These are phyloP conservation scores for Eumerus sabulonum DNA, from an alignment of 2,888 invertebrate genomes.

Conservation along the genomic window DNA sequence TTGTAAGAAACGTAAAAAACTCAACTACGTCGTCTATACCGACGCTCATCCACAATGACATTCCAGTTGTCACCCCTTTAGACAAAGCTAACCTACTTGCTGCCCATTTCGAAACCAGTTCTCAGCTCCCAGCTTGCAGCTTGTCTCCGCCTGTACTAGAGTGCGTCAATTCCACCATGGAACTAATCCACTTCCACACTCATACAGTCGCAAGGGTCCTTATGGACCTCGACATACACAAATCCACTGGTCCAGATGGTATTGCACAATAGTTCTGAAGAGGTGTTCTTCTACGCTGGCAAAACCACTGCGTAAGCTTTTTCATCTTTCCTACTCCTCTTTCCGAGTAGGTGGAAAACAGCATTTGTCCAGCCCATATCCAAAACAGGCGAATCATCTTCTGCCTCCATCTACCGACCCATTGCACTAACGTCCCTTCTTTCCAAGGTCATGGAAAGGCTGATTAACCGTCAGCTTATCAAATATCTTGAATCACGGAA, in stretches of 20 bases:
- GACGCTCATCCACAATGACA: too few species aligned
- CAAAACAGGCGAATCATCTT: background rate
- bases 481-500: background rate
- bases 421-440: conserved; percentile 8
- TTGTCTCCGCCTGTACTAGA: too few species aligned
- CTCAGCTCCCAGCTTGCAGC: too few species aligned
- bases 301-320: conserved; percentile 9
- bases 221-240: background rate
- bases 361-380: conserved; percentile 6
- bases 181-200: too few species aligned
- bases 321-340: conserved; percentile 2
- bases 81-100: too few species aligned
- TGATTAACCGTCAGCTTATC: conserved; percentile 4
- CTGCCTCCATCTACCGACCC: background rate
- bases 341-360: conserved; percentile 4
- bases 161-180: too few species aligned
- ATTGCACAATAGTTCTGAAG: background rate
- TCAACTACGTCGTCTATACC: too few species aligned
- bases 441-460: conserved; percentile 11
- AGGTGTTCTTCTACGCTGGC: conserved; percentile 10
- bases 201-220: background rate
- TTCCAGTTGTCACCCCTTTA: too few species aligned
- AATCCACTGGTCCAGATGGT: conserved; percentile 9
- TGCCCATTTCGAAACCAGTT: too few species aligned
- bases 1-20: too few species aligned